These are phyloP conservation scores for Bellardia bayeri DNA, from an alignment of 2,888 invertebrate species.

Conservation along the genomic window DNA sequence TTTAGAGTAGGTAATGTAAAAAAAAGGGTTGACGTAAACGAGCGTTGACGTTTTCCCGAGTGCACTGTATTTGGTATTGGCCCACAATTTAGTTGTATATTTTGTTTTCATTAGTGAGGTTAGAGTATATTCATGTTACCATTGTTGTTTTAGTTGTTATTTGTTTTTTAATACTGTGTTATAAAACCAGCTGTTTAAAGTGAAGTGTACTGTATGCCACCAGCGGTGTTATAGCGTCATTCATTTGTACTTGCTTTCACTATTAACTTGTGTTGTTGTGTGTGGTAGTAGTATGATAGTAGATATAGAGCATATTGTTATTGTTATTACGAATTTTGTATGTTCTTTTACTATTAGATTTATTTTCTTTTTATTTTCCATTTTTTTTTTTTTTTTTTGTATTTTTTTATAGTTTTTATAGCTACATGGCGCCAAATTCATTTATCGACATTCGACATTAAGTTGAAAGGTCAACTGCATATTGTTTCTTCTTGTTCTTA, in stretches of 20 bases:
- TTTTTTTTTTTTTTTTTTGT: slow-evolving; percentile 28
- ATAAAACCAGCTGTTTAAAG: slow-evolving; percentile 64
- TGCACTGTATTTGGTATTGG: not conserved
- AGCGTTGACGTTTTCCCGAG: too few relatives aligned
- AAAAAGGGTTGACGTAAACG: too few relatives aligned
- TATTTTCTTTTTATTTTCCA: slow-evolving; percentile 2
- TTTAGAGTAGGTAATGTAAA: too few relatives aligned
- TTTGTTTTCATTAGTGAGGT: not conserved
- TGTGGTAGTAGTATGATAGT: not conserved
- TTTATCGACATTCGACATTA: slow-evolving; percentile 72
- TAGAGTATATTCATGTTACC: slow-evolving; percentile 19
- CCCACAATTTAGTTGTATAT: slow-evolving; percentile 3
- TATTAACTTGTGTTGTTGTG: slow-evolving; percentile 31
- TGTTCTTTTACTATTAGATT: slow-evolving; percentile 45
- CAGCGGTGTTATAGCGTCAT: slow-evolving; percentile 58
- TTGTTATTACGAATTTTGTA: slow-evolving; percentile 13
- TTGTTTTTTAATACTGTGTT: slow-evolving; percentile 7
- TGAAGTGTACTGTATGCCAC: slow-evolving; percentile 53
- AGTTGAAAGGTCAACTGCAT: slow-evolving; percentile 75
- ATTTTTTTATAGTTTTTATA: slow-evolving; percentile 57
- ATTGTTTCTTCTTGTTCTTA: slow-evolving; percentile 45
- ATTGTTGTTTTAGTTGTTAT: slow-evolving; percentile 23
- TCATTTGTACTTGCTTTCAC: slow-evolving; percentile 46
- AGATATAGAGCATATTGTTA: slow-evolving; percentile 2
- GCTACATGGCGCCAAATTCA: slow-evolving; percentile 73